These are phyloP conservation scores for Oncorhynchus nerka DNA, from an alignment of 2,113 vertebrate genomes.

Conservation along the genomic window DNA sequence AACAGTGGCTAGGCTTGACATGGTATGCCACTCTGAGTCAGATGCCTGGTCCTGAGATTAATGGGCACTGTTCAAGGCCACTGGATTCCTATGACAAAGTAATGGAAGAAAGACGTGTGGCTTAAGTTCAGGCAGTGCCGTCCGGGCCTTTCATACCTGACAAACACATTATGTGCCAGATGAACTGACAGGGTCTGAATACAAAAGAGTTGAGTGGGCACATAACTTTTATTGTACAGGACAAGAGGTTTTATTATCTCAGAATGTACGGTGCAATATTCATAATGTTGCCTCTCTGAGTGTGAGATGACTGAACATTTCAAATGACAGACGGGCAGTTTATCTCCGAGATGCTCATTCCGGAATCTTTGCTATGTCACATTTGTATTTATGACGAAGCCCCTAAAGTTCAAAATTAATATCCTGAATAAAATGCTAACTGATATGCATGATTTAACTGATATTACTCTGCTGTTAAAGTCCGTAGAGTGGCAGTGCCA, in stretches of 20 bases:
- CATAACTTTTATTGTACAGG: slow-evolving; percentile 28
- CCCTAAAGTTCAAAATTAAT: neutral
- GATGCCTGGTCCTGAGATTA: slow-evolving; percentile 53
- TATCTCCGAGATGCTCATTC: neutral
- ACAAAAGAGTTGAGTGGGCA: slow-evolving; percentile 34
- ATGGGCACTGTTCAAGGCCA: slow-evolving; percentile 62
- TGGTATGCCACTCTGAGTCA: slow-evolving; percentile 38
- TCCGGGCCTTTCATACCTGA: slow-evolving; percentile 63
- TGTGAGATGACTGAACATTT: neutral
- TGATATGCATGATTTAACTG: neutral
- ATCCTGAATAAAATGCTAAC: neutral
- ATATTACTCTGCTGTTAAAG: neutral
- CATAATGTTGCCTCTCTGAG: neutral
- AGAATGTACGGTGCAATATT: slow-evolving; percentile 4
- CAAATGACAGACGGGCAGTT: neutral
- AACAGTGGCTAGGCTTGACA: neutral
- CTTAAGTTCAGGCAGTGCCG: slow-evolving; percentile 55
- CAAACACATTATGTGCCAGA: slow-evolving; percentile 70
- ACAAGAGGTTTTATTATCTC: slow-evolving; percentile 7
- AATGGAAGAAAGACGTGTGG: slow-evolving; percentile 69
- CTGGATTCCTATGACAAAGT: slow-evolving; percentile 67
- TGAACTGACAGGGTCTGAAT: slow-evolving; percentile 59
- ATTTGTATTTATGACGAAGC: neutral
- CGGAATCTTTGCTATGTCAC: neutral
- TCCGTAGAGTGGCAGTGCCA: neutral